Evolutionary conservation across 2,113 vertebrate species (phyloP).

Genomic region (Propithecus coquereli): DNA sequence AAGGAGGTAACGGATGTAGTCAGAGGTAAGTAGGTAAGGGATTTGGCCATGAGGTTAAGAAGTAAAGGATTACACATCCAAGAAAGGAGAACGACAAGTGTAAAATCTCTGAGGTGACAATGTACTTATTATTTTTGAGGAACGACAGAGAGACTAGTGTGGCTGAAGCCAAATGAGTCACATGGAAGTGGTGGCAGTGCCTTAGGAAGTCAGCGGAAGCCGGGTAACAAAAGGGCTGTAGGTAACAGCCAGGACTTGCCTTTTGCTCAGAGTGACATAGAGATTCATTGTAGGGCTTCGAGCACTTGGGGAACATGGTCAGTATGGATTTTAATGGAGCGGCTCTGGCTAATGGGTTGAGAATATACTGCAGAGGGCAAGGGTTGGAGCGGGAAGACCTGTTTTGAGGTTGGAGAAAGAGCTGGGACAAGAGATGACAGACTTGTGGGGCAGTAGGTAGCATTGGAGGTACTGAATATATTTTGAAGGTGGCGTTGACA

Average conservation of each 20-base stretch:
- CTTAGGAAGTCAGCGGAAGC: background rate
- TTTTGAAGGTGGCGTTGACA: background rate
- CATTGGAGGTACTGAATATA: background rate
- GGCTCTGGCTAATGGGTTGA: background rate
- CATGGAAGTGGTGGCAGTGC: background rate
- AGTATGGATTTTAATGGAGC: background rate
- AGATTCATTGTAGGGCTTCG: background rate
- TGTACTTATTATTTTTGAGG: background rate
- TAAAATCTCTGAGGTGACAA: background rate
- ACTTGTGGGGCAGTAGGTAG: background rate
- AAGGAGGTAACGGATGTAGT: background rate
- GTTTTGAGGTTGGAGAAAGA: background rate
- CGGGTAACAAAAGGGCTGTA: background rate
- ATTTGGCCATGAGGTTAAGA: background rate
- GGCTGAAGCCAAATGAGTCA: background rate
- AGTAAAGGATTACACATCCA: background rate
- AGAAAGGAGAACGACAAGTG: background rate
- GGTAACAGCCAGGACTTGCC: background rate
- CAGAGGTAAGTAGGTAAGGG: background rate
- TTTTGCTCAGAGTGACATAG: background rate
- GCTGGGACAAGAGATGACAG: background rate
- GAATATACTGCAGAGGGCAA: background rate
- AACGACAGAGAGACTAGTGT: background rate
- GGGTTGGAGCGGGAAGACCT: background rate
- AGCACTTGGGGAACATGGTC: background rate